Evolutionary conservation across 1,140 invertebrate species (phyloP).

Genomic region (Hylyphantes graminicola): DNA sequence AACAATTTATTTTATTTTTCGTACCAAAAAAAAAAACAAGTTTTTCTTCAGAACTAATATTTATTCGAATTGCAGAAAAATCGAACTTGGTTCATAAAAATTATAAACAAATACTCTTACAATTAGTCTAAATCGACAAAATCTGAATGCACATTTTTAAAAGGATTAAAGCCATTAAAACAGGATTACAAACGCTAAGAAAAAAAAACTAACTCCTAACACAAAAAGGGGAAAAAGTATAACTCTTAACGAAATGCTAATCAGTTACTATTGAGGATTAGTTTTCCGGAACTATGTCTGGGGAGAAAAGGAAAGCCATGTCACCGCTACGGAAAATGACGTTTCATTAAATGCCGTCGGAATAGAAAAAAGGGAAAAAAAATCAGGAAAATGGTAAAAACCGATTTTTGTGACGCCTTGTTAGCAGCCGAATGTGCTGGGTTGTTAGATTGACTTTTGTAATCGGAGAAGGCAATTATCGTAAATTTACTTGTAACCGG

Average conservation of each 20-base stretch:
- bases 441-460: not conserved
- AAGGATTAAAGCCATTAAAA: conserved; percentile 17
- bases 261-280: conserved; percentile 21
- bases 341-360: conserved; percentile 45
- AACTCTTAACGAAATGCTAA: conserved; percentile 33
- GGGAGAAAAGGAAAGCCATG: conserved; percentile 20
- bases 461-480: conserved; percentile 32
- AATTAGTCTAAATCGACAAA: too few relatives aligned
- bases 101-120: too few relatives aligned
- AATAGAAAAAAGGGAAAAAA: conserved; percentile 14
- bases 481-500: conserved; percentile 43
- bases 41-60: too few relatives aligned
- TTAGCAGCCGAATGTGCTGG: conserved; percentile 8
- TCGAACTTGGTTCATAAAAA: too few relatives aligned
- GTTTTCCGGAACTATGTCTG: not conserved
- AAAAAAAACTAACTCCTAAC: conserved; percentile 7
- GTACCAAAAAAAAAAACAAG: too few relatives aligned
- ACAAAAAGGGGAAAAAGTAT: not conserved
- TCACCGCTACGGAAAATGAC: conserved; percentile 29
- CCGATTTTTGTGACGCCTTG: conserved; percentile 27
- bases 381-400: conserved; percentile 18
- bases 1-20: too few relatives aligned
- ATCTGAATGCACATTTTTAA: too few relatives aligned
- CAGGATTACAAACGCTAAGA: conserved; percentile 17
- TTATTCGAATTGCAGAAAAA: too few relatives aligned